These are phyloP conservation scores for Capitulum mitella DNA, from an alignment of 2,888 invertebrate species.

Conservation along the genomic window DNA sequence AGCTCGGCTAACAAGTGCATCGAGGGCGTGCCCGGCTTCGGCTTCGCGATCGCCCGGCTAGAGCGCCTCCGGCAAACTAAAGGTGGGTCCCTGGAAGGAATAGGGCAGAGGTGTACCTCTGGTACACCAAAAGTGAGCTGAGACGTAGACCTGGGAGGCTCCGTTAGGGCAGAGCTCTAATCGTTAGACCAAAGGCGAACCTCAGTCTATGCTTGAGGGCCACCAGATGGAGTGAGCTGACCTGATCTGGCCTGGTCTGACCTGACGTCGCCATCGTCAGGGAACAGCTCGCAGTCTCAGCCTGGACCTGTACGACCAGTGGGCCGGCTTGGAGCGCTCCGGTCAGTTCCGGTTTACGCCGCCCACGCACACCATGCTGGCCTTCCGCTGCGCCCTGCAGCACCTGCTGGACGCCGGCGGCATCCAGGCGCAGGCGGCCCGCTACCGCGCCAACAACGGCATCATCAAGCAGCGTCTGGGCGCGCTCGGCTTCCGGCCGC, in stretches of 20 bases:
- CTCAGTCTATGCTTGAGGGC: too few relatives aligned
- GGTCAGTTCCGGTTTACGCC: slow-evolving; percentile 50
- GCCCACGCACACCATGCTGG: slow-evolving; percentile 47
- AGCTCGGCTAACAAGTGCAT: slow-evolving; percentile 50
- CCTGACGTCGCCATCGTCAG: slow-evolving; percentile 15
- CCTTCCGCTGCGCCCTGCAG: slow-evolving; percentile 44
- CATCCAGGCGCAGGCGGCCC: slow-evolving; percentile 41
- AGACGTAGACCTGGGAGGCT: too few relatives aligned
- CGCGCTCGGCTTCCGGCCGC: slow-evolving; percentile 44
- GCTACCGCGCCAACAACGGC: slow-evolving; percentile 44
- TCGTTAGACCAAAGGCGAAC: too few relatives aligned
- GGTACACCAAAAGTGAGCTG: too few relatives aligned
- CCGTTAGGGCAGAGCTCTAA: too few relatives aligned
- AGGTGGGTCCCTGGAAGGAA: too few relatives aligned
- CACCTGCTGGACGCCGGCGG: slow-evolving; percentile 46
- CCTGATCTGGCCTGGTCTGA: neutral
- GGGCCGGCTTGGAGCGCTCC: slow-evolving; percentile 43
- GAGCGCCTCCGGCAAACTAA: slow-evolving; percentile 42
- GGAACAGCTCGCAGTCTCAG: slow-evolving; percentile 37
- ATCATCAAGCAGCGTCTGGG: slow-evolving; percentile 45
- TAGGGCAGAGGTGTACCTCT: too few relatives aligned
- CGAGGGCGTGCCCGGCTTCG: slow-evolving; percentile 49
- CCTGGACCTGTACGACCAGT: slow-evolving; percentile 47
- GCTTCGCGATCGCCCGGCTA: slow-evolving; percentile 44
- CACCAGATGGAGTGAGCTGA: too few relatives aligned